Evolutionary conservation across 1,140 invertebrate species (phyloP), one percentile per base, ranked within the genome.

Genomic region (Drosophila gunungcola): DNA sequence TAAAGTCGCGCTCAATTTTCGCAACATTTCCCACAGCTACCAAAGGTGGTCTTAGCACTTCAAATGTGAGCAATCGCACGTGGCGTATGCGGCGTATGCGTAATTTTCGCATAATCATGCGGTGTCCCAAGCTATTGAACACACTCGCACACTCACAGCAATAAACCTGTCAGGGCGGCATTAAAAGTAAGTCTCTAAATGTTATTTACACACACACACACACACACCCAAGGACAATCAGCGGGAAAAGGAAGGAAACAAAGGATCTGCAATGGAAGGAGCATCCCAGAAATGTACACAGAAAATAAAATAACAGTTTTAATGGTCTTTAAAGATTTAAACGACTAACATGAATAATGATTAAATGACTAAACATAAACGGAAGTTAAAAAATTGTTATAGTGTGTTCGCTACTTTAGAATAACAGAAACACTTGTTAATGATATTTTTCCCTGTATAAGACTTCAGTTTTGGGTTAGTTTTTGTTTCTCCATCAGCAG

Each of bases 51-150:
- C 79, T 86, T 76, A 83, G 63, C 83, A 88, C 83, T 83, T 86
- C 83, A 86, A 83, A 82, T 79, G 83, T 76, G 45, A 78, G 72
- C 73, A 85, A 84, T 80, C 81, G 64, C 70, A 78, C 73, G 76
- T 74, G 80, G 82, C 78, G 56, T 76, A 73, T 55, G 77, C 48
- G 74, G 61, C 79, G 83, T 86, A 78, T 88, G 78, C 79, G 85
- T 82, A 82, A 86, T 86, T 88, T 86, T 82, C 75, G 83, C 83
- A 88, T 82, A 83, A 88, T 86, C 83, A 86, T 88, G 58, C 49
- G 80, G 74, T 76, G 73, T 76, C 68, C 65, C 56, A 65, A 36
- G 75, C 76, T 64, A 85, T 84, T 84, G 73, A 80, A 84, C 63
- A 58, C 73, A 81, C 77, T 77, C 57, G 21, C 79, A 63, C 56